Percentiles rank a stretch among this genome's conserved stretches.
phyloP scores from a whole-genome alignment of 2,888 invertebrate species.

The Neoscelio sp. region DNA sequence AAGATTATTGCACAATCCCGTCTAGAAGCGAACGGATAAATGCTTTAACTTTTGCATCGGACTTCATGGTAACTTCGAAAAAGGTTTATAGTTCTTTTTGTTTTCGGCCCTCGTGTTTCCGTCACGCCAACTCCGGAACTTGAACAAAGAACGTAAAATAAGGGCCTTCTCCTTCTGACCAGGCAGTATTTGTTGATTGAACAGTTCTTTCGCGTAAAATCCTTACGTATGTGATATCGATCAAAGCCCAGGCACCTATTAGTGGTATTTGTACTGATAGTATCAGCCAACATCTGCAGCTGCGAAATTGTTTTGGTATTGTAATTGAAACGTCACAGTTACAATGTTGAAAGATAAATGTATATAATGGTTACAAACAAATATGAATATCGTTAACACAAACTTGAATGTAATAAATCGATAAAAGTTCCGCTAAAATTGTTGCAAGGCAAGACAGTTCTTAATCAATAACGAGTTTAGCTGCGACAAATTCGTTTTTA shows the following conservation, averaged over 20 bases:
- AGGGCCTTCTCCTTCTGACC: slow-evolving; percentile 37
- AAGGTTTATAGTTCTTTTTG: slow-evolving; percentile 57
- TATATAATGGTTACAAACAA: too few species aligned
- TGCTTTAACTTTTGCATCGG: slow-evolving; percentile 43
- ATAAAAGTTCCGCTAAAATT: too few species aligned
- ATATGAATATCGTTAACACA: background rate
- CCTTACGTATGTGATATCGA: slow-evolving; percentile 30
- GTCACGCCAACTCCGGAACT: slow-evolving; percentile 62
- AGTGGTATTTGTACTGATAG: slow-evolving; percentile 32
- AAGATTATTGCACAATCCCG: slow-evolving; percentile 41
- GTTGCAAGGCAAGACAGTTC: too few species aligned
- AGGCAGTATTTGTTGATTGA: slow-evolving; percentile 49
- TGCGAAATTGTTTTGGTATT: slow-evolving; percentile 34
- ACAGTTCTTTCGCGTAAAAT: slow-evolving; percentile 45
- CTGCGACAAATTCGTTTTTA: too few species aligned
- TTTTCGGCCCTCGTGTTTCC: slow-evolving; percentile 55
- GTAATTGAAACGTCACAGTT: background rate
- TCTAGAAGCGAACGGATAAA: slow-evolving; percentile 13
- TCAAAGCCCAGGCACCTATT: slow-evolving; percentile 25
- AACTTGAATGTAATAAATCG: too few species aligned
- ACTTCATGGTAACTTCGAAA: slow-evolving; percentile 43
- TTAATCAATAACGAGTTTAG: background rate
- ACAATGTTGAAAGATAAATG: too few species aligned
- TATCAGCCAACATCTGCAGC: slow-evolving; percentile 50
- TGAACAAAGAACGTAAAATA: slow-evolving; percentile 44